Conservation (phyloP, 2,113 vertebrate genomes). For the Nerophis ophidion region DNA sequence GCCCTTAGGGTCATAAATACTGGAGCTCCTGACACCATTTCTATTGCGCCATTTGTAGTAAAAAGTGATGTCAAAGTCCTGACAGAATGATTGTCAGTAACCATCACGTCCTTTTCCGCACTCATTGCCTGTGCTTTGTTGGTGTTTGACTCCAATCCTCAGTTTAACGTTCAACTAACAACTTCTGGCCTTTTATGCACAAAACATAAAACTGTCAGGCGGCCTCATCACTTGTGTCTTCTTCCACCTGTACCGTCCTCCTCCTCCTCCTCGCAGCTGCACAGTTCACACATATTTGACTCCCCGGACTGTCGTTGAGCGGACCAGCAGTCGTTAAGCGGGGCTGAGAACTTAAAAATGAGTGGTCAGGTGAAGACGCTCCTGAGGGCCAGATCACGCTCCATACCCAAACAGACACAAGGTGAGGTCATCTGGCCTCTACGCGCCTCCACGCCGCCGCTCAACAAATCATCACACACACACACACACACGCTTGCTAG, state of each 20-base stretch:
- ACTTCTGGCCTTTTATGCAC: conserved; percentile 17
- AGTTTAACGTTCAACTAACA: not conserved
- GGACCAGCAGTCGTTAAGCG: too few relatives aligned
- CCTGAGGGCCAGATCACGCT: not conserved
- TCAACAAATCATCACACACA: conserved; percentile 26
- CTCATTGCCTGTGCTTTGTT: too few relatives aligned
- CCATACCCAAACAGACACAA: conserved; percentile 9
- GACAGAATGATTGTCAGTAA: too few relatives aligned
- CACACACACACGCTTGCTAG: conserved; percentile 20
- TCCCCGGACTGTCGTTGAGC: not conserved
- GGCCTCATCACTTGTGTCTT: conserved; percentile 43
- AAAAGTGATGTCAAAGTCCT: too few relatives aligned
- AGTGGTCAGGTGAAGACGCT: not conserved
- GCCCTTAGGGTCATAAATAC: too few relatives aligned
- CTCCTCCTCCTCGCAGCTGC: not conserved
- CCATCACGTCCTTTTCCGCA: too few relatives aligned
- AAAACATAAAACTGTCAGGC: conserved; percentile 48
- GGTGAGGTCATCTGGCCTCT: conserved; percentile 42
- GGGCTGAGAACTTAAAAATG: too few relatives aligned
- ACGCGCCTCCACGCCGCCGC: conserved; percentile 12
- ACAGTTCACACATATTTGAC: not conserved
- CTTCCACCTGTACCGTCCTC: conserved; percentile 18
- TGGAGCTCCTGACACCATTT: too few relatives aligned
- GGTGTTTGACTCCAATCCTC: not conserved
- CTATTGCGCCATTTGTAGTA: too few relatives aligned